phyloP scores from a whole-genome alignment of 2,113 vertebrate genomes.

The Leiothrix lutea region DNA sequence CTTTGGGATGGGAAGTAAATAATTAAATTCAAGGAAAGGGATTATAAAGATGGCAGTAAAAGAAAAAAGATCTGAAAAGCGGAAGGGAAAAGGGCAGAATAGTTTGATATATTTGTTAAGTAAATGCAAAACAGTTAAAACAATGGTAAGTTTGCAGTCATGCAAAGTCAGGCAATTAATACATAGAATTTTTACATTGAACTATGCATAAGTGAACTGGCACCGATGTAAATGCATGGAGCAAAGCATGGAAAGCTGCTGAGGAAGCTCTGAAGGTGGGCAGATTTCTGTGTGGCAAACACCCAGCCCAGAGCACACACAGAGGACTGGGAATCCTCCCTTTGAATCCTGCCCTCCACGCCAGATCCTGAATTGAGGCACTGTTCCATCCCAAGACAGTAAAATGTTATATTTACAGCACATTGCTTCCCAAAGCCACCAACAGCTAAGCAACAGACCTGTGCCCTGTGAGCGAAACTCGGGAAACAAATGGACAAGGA shows the following conservation, averaged over 20 bases:
- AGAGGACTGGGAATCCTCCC: not conserved
- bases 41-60: not conserved
- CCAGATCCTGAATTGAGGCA: not conserved
- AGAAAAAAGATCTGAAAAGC: not conserved
- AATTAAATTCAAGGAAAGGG: not conserved
- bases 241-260: not conserved
- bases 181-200: not conserved
- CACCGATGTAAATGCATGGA: rapidly evolving
- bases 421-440: slow-evolving; percentile 20
- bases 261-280: not conserved
- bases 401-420: not conserved
- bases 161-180: not conserved
- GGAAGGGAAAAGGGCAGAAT: not conserved
- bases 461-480: not conserved
- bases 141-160: not conserved
- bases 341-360: not conserved
- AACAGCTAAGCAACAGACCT: slow-evolving; percentile 10
- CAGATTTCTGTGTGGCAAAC: not conserved
- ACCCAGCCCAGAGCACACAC: not conserved
- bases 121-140: not conserved
- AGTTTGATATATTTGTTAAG: not conserved
- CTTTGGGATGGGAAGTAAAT: not conserved
- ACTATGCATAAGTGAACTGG: not conserved
- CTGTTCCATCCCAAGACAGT: not conserved
- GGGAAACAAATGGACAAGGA: not conserved